phyloP scores from a whole-genome alignment of 2,888 invertebrate species.

The Drosophila nr. perissopoda region DNA sequence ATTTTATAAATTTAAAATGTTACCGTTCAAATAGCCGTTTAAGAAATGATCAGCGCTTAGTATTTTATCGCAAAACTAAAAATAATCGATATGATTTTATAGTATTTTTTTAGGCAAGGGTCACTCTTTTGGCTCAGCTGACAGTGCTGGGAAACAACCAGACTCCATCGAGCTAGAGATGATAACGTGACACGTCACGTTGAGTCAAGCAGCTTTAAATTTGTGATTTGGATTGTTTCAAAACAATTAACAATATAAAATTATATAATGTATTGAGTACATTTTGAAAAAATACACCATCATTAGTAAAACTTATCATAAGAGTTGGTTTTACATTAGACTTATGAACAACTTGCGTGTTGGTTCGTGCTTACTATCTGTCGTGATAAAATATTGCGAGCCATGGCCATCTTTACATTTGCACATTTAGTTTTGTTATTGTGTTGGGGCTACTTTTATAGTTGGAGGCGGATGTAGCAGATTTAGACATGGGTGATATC shows the following conservation, averaged over 20 bases:
- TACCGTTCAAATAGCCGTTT: background rate
- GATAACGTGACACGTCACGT: background rate
- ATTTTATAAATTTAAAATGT: constrained; percentile 16
- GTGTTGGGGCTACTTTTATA: constrained; percentile 23
- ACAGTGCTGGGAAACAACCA: constrained; percentile 38
- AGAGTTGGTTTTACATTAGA: no score
- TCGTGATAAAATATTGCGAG: background rate
- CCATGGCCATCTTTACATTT: constrained; percentile 41
- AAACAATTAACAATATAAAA: no score
- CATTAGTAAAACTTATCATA: background rate
- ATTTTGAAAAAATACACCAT: background rate
- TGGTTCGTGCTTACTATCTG: background rate
- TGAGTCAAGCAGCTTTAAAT: background rate
- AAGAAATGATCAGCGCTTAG: background rate
- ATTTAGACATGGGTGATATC: constrained; percentile 57
- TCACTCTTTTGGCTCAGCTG: constrained; percentile 37
- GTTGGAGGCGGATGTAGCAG: constrained; percentile 37
- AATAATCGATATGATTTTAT: constrained; percentile 6
- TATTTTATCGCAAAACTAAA: constrained; percentile 12
- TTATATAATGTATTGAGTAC: background rate
- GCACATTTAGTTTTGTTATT: constrained; percentile 41
- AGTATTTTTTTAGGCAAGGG: constrained; percentile 21
- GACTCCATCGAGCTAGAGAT: constrained; percentile 7
- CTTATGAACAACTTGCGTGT: background rate
- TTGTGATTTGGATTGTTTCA: background rate